Evolutionary conservation across 64 coral and sea anemone genomes (phyloP).

Genomic region (Porites australiensis): DNA sequence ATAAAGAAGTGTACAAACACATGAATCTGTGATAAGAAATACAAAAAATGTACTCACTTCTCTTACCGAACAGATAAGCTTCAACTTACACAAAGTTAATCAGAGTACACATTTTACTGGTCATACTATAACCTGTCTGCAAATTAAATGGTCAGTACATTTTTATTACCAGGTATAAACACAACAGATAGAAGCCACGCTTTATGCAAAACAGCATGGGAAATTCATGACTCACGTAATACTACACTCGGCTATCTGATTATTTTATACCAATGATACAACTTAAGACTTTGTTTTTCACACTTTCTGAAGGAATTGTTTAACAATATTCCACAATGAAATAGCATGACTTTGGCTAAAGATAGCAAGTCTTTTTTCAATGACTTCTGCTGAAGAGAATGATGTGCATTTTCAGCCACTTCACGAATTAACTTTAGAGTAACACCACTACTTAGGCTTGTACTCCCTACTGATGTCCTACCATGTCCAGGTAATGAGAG

Average conservation of each 20-base stretch:
- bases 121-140: no score
- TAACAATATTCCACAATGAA: conserved; percentile 22
- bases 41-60: no score
- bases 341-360: conserved; percentile 24
- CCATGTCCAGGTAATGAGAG: background rate
- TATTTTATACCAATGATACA: no score
- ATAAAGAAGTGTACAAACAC: no score
- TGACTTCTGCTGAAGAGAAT: background rate
- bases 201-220: background rate
- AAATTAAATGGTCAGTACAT: no score
- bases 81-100: no score
- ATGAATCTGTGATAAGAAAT: no score
- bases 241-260: no score
- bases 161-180: background rate
- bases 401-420: background rate
- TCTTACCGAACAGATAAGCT: no score
- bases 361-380: background rate
- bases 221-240: no score
- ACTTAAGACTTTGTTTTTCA: no score
- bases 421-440: background rate
- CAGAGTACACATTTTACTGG: no score
- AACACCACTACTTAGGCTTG: conserved; percentile 2
- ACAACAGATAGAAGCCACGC: conserved; percentile 4
- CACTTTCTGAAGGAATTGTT: background rate
- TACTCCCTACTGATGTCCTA: conserved; percentile 3